Conservation (phyloP, 1,140 invertebrate species). For the Apis florea region DNA sequence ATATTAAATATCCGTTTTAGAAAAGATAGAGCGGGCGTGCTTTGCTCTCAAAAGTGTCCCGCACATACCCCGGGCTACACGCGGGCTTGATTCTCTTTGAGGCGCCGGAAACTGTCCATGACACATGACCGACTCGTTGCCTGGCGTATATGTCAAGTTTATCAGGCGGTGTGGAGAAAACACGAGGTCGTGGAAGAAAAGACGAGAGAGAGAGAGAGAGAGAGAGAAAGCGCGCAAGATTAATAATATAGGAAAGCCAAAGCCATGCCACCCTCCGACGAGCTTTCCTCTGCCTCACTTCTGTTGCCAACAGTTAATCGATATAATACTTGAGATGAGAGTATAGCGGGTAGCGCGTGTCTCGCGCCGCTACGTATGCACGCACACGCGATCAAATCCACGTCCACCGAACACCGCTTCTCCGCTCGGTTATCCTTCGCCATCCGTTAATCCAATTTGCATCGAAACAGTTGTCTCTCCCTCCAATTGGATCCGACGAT, state of each 20-base stretch:
- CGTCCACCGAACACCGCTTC: not conserved
- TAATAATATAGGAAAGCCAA: conserved; percentile 80
- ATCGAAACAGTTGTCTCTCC: not conserved
- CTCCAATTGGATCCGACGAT: too few relatives aligned
- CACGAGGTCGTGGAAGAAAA: conserved; percentile 12
- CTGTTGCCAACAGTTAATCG: conserved; percentile 80
- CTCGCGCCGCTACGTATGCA: conserved; percentile 36
- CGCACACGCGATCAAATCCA: conserved; percentile 21
- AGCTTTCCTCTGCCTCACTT: conserved; percentile 75
- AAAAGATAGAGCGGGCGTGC: too few relatives aligned
- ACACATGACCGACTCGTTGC: conserved; percentile 75
- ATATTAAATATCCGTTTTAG: too few relatives aligned
- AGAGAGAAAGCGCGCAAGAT: conserved; percentile 72
- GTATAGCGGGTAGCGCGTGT: conserved; percentile 70
- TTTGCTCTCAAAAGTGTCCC: too few relatives aligned
- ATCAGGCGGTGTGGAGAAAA: conserved; percentile 47
- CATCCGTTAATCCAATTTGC: not conserved
- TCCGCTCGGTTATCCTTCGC: not conserved
- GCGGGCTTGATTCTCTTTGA: conserved; percentile 70
- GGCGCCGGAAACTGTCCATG: conserved; percentile 67
- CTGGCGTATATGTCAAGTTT: not conserved
- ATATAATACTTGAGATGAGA: conserved; percentile 78
- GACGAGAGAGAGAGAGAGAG: conserved; percentile 33
- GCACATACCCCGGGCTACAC: too few relatives aligned
- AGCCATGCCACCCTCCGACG: conserved; percentile 70